A percentile compares a stretch with the other conserved stretches of the same genome.
Evolutionary conservation across 1,140 invertebrate species (phyloP).

Genomic region (Halyomorpha halys): DNA sequence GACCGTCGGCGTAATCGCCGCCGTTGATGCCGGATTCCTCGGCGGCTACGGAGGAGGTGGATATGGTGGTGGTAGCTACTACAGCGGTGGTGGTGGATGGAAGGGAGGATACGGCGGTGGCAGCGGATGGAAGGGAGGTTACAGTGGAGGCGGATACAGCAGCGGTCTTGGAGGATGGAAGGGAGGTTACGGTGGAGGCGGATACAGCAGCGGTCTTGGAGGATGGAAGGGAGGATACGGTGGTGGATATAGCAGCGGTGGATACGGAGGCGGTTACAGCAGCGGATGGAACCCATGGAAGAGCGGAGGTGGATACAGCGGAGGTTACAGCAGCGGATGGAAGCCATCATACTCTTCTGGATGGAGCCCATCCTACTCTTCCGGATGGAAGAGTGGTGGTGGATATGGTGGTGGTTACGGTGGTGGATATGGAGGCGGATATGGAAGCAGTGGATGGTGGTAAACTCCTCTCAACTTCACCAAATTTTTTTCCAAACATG

Average conservation of each 20-base stretch:
- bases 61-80: too few species aligned
- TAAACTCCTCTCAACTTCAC: neutral
- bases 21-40: too few species aligned
- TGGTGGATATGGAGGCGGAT: neutral
- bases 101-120: neutral
- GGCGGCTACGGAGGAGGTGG: too few species aligned
- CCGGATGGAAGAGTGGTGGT: neutral
- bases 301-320: neutral
- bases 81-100: neutral
- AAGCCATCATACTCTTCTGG: neutral
- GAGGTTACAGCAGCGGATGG: neutral
- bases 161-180: neutral
- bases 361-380: neutral
- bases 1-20: too few species aligned
- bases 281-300: constrained; percentile 10
- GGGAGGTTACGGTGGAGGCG: neutral
- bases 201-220: neutral
- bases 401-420: neutral
- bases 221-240: constrained; percentile 4
- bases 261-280: neutral
- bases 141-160: neutral
- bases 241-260: neutral
- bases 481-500: neutral
- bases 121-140: neutral
- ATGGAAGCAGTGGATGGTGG: constrained; percentile 7